Percentiles rank a stretch among this genome's conserved stretches.
Evolutionary conservation across 2,888 invertebrate genomes (phyloP).

Genomic region (Sphaerophoria taeniata): DNA sequence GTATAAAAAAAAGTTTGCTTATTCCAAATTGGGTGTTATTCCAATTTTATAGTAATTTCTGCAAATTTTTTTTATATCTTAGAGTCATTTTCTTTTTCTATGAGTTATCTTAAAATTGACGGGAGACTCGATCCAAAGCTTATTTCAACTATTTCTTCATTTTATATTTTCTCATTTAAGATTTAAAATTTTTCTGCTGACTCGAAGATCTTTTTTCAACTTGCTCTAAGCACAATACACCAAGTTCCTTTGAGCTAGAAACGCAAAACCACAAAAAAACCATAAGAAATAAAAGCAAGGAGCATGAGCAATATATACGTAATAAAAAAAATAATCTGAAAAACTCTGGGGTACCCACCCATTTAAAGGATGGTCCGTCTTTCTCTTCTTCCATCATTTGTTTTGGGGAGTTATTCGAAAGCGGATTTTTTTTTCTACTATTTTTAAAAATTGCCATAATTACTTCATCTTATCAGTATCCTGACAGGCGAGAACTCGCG

Average conservation of each 20-base stretch:
- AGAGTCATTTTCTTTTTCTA: conserved; percentile 18
- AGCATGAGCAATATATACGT: conserved; percentile 6
- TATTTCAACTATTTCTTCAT: conserved; percentile 31
- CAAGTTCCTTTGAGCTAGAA: background rate
- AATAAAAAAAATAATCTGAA: background rate
- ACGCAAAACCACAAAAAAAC: background rate
- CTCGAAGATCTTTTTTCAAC: conserved; percentile 14
- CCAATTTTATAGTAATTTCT: conserved; percentile 41
- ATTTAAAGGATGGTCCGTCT: conserved; percentile 5
- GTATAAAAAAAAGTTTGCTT: conserved; percentile 1
- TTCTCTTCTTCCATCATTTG: background rate
- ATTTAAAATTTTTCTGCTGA: conserved; percentile 24
- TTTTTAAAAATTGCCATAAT: conserved; percentile 22
- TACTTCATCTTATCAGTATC: conserved; percentile 33
- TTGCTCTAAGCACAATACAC: too few species aligned
- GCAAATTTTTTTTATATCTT: conserved; percentile 29
- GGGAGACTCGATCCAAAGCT: background rate
- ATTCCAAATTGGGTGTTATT: conserved; percentile 35
- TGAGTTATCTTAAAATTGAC: background rate
- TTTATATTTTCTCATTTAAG: conserved; percentile 25
- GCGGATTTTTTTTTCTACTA: background rate
- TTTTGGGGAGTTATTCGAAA: conserved; percentile 9
- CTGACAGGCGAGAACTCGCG: conserved; percentile 9
- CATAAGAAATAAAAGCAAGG: conserved; percentile 1
- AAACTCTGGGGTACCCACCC: background rate